Percentiles rank a stretch among this genome's conserved stretches.
phyloP scores from a whole-genome alignment of 2,113 vertebrate species.

The Cichladusa arquata region DNA sequence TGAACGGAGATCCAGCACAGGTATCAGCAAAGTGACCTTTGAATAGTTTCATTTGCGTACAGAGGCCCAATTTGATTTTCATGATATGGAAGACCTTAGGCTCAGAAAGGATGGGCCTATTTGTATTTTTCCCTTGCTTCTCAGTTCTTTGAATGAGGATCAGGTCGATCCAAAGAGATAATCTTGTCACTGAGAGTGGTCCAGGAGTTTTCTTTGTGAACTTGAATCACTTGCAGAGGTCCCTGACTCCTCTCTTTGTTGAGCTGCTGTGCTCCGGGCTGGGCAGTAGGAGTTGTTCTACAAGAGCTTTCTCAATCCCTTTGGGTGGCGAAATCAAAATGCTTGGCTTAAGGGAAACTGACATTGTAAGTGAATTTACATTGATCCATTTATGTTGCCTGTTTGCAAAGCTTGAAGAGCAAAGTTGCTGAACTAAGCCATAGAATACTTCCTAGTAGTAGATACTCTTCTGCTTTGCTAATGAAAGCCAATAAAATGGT shows the following conservation, averaged over 20 bases:
- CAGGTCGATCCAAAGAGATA: background rate
- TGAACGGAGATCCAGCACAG: background rate
- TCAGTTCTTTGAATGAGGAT: background rate
- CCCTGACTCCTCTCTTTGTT: background rate
- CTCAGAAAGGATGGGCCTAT: background rate
- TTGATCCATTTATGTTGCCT: background rate
- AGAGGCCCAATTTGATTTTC: background rate
- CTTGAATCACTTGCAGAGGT: fast-evolving
- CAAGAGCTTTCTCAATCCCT: background rate
- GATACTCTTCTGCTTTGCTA: background rate
- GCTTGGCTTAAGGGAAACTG: background rate
- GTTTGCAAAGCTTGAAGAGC: background rate
- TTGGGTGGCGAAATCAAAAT: background rate
- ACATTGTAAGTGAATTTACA: background rate
- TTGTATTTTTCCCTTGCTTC: background rate
- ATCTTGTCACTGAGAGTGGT: background rate
- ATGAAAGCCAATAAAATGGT: background rate
- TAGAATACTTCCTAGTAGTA: background rate
- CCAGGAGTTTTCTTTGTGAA: background rate
- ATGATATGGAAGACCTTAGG: background rate
- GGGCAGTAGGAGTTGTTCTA: background rate
- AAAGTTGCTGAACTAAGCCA: background rate
- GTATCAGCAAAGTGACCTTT: background rate
- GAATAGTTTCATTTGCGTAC: background rate
- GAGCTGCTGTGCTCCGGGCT: background rate